These are phyloP conservation scores for Kradibia gibbosae DNA, from an alignment of 1,140 invertebrate genomes.

Conservation along the genomic window DNA sequence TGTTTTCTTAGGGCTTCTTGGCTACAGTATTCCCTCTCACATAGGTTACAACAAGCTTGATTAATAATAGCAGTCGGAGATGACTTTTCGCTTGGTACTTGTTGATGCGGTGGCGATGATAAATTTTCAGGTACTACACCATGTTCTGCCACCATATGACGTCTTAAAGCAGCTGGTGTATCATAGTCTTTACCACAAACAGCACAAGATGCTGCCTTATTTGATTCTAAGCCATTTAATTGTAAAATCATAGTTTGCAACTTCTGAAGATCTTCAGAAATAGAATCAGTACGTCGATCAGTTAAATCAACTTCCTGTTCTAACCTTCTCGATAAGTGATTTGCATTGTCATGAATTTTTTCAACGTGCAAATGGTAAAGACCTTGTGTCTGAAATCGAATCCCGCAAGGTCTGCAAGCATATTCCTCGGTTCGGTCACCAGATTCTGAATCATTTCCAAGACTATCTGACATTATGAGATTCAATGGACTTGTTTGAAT, in stretches of 20 bases:
- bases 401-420: constrained; percentile 74
- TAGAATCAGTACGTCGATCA: constrained; percentile 73
- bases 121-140: constrained; percentile 62
- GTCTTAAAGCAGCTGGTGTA: constrained; percentile 74
- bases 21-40: constrained; percentile 75
- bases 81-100: constrained; percentile 57
- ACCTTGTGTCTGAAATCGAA: constrained; percentile 74
- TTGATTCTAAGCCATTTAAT: constrained; percentile 82
- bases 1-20: constrained; percentile 76
- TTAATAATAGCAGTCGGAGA: constrained; percentile 60
- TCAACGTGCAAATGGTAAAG: constrained; percentile 73
- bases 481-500: constrained; percentile 78
- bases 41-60: constrained; percentile 70
- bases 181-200: constrained; percentile 78
- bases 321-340: constrained; percentile 66
- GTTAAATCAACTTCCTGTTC: constrained; percentile 58
- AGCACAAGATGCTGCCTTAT: constrained; percentile 75
- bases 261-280: constrained; percentile 87
- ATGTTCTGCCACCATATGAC: constrained; percentile 78
- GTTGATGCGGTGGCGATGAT: constrained; percentile 48
- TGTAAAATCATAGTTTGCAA: constrained; percentile 93
- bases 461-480: constrained; percentile 75
- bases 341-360: constrained; percentile 67
- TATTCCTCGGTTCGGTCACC: constrained; percentile 66
- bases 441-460: constrained; percentile 60